phyloP scores from a whole-genome alignment of 2,113 vertebrate species.

The Cochlearius cochlearius region DNA sequence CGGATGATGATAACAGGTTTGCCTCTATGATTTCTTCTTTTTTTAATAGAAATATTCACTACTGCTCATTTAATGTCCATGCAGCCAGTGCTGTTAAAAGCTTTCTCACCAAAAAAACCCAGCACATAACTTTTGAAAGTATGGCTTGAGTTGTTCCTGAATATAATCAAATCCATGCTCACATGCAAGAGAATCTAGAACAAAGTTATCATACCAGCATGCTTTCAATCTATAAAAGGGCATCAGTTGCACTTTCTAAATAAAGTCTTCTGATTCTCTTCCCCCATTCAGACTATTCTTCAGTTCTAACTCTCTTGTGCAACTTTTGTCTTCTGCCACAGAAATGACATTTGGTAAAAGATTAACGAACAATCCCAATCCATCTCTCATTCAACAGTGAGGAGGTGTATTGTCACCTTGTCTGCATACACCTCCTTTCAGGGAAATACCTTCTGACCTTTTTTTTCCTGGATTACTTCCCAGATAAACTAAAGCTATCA shows the following conservation, averaged over 20 bases:
- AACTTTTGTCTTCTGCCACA: neutral
- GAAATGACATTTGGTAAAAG: neutral
- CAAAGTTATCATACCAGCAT: neutral
- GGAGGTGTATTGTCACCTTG: neutral
- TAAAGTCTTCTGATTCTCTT: neutral
- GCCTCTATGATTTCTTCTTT: neutral
- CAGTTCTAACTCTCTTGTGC: neutral
- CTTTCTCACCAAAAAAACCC: neutral
- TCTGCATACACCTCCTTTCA: neutral
- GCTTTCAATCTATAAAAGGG: neutral
- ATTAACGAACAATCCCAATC: neutral
- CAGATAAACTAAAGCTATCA: neutral
- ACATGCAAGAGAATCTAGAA: neutral
- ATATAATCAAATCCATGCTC: neutral
- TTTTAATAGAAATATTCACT: neutral
- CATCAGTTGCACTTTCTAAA: neutral
- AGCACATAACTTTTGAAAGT: neutral
- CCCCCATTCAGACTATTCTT: neutral
- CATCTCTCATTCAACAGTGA: neutral
- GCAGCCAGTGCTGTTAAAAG: neutral
- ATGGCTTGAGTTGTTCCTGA: neutral
- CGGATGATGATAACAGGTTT: neutral
- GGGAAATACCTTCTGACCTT: neutral
- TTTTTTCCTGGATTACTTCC: neutral
- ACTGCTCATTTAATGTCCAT: neutral